phyloP scores from a whole-genome alignment of 2,113 vertebrate genomes.

The Actenoides hombroni region DNA sequence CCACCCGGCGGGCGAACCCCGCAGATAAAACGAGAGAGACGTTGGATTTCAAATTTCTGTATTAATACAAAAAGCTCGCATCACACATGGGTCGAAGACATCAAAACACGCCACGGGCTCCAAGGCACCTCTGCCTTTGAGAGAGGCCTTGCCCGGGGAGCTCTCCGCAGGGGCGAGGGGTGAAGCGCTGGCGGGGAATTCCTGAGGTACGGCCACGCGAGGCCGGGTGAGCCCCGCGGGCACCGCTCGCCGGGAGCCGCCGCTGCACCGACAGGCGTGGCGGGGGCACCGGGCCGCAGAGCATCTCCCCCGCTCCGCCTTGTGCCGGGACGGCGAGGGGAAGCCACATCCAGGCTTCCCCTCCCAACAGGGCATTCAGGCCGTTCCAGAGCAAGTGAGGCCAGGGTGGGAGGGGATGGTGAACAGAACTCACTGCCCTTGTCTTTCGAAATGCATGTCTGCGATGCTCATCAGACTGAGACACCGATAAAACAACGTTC shows the following conservation, averaged over 20 bases:
- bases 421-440: rapidly evolving
- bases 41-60: not conserved
- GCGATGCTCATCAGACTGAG: not conserved
- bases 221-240: not conserved
- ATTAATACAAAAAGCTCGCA: not conserved
- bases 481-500: rapidly evolving
- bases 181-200: not conserved
- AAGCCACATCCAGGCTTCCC: not conserved
- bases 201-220: not conserved
- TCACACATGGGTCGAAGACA: not conserved
- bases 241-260: not conserved
- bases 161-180: not conserved
- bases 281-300: not conserved
- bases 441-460: rapidly evolving
- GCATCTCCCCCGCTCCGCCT: no score
- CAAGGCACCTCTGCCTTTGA: not conserved
- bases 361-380: not conserved
- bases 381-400: not conserved
- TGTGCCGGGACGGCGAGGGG: not conserved
- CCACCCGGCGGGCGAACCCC: no score
- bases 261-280: not conserved
- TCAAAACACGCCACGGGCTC: not conserved
- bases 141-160: not conserved
- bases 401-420: not conserved
- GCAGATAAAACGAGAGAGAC: not conserved